Conservation (phyloP, 2,113 vertebrate species). For the Datnioides undecimradiatus region DNA sequence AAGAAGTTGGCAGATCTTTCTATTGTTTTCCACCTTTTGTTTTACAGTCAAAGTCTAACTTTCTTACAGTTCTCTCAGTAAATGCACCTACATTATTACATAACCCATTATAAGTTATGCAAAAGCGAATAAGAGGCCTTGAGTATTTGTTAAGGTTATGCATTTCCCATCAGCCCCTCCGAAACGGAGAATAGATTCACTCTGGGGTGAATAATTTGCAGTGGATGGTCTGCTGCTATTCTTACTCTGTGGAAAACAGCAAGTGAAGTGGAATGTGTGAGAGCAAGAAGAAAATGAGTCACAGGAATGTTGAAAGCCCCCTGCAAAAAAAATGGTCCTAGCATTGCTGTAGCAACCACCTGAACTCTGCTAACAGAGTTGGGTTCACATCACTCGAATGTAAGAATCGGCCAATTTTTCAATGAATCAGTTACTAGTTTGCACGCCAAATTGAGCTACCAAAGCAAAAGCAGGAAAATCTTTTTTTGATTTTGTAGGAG, state of each 20-base stretch:
- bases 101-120: constrained; percentile 10
- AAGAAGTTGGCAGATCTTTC: not conserved
- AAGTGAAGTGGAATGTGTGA: constrained; percentile 34
- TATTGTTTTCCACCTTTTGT: not conserved
- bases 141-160: constrained; percentile 25
- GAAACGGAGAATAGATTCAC: constrained; percentile 16
- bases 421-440: constrained; percentile 44
- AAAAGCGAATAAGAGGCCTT: constrained; percentile 19
- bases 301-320: constrained; percentile 33
- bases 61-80: not conserved
- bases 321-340: constrained; percentile 34
- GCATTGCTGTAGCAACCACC: constrained; percentile 42
- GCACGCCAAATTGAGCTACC: constrained; percentile 43
- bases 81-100: constrained; percentile 14
- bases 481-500: constrained; percentile 31
- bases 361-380: constrained; percentile 30
- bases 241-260: constrained; percentile 32
- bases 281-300: constrained; percentile 37
- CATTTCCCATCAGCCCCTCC: constrained; percentile 30
- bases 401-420: constrained; percentile 17
- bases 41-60: constrained; percentile 6
- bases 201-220: constrained; percentile 25
- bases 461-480: constrained; percentile 48
- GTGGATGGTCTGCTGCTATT: constrained; percentile 44
- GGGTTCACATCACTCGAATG: constrained; percentile 18